phyloP scores from a whole-genome alignment of 2,797 vertebrate species.

The Eurystomus glaucurus region DNA sequence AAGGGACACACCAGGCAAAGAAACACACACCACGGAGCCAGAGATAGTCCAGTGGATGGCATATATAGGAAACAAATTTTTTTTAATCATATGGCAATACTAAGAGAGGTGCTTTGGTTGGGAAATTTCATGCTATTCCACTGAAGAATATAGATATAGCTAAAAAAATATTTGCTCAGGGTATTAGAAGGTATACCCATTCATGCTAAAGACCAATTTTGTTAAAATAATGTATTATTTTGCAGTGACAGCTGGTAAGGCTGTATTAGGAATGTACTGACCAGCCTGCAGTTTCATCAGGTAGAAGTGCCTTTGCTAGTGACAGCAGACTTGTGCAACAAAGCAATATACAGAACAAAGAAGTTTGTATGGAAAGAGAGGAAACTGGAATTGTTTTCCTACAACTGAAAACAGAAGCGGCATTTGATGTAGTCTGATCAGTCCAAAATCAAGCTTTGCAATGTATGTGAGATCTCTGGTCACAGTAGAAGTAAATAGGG shows the following conservation, averaged over 20 bases:
- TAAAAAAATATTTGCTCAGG: not conserved
- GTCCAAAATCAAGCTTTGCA: not conserved
- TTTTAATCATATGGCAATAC: not conserved
- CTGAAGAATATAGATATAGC: not conserved
- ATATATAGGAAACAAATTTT: not conserved
- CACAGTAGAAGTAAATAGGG: not conserved
- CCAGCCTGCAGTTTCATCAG: not conserved
- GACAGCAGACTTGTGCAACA: not conserved
- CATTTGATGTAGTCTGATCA: not conserved
- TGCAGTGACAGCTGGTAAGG: not conserved
- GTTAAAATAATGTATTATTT: not conserved
- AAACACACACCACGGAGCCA: not conserved
- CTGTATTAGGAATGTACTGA: not conserved
- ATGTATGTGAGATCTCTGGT: not conserved
- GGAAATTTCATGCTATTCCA: not conserved
- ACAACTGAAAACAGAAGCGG: not conserved
- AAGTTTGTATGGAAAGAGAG: not conserved
- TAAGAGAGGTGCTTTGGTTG: not conserved
- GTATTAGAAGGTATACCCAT: not conserved
- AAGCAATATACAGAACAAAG: not conserved
- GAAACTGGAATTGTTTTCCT: not conserved
- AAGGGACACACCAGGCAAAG: not conserved
- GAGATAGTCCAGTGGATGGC: not conserved
- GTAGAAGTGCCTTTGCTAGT: not conserved
- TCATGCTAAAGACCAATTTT: not conserved